Base-by-base conservation (phyloP, 2,888 invertebrate species). In the Capitulum mitella region DNA sequence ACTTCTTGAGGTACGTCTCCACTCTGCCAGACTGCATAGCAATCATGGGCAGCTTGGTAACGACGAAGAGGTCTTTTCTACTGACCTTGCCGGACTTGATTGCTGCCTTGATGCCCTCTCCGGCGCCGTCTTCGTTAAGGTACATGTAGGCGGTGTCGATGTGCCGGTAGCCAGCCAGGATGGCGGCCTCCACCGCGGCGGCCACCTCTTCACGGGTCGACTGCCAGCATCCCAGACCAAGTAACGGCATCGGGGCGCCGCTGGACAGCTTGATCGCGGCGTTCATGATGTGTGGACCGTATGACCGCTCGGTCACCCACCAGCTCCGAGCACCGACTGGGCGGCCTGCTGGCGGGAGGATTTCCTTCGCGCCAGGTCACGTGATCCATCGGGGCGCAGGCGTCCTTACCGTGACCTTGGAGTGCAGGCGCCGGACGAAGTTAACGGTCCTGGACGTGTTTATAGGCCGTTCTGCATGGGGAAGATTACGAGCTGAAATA, bases 1-100 rank as follows among this genome's bases (percentile, higher is more conserved):
- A 93, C 77, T 88, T 88, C 81, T 89, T 89, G 79, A 94, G 87
- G 84, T 90, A 92, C 82, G 88, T 89, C 81, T 89, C 88, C 0
- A 93, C 92, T 81, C 91, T 90, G 0, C 87, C 87, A 1, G 91
- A 88, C 78, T 91, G 87, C 84, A 92, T 82, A 48, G 80, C 82
- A 3, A 81, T 83, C 43, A 80, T 78, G 1, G 82, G 82, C 48
- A 83, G 79, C 82, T 82, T 70, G 22, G 37, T 37, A 16, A 70
- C 58, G 14, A 70, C 70, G 26, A 70, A 70, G 32, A 70, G 29
- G 26, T 40, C 74, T 26, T 5, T n/a, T 22, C 74, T 40, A 1
- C 2, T 74, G 26, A 74, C 43, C 40, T 46, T 76, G 6, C 43
- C 70, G 1, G 26, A 29, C 6, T 22, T 19, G 2, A 74, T 40